phyloP scores from a whole-genome alignment of 2,888 invertebrate species.

The Scaptodrosophila latifasciaeformis region DNA sequence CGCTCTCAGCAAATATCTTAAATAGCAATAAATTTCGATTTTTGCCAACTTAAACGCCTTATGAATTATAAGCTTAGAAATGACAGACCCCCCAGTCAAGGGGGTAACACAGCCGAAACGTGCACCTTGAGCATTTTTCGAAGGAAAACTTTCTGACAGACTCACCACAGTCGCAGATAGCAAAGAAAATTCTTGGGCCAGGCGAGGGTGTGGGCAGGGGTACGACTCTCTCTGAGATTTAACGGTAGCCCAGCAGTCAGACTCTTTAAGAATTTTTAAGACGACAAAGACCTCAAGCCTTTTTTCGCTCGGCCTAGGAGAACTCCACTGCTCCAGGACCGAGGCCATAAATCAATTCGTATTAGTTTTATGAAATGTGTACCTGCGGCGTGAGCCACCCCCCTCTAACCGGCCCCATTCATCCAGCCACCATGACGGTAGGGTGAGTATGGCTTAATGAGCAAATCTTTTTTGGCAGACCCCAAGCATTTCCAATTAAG shows the following conservation, averaged over 20 bases:
- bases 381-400: slow-evolving; percentile 66
- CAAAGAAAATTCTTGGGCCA: slow-evolving; percentile 21
- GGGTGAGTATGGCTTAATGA: slow-evolving; percentile 58
- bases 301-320: slow-evolving; percentile 36
- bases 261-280: too few species aligned
- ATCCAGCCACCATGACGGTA: slow-evolving; percentile 3
- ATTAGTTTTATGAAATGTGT: slow-evolving; percentile 74
- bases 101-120: slow-evolving; percentile 25
- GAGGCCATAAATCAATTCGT: slow-evolving; percentile 74
- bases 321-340: slow-evolving; percentile 17
- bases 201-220: neutral
- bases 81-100: slow-evolving; percentile 15
- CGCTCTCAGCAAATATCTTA: slow-evolving; percentile 61
- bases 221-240: slow-evolving; percentile 31
- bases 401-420: neutral
- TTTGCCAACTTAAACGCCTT: slow-evolving; percentile 73
- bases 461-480: slow-evolving; percentile 55
- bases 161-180: slow-evolving; percentile 51
- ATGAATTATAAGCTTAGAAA: slow-evolving; percentile 73
- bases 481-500: slow-evolving; percentile 43
- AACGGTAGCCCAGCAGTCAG: slow-evolving; percentile 11
- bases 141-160: slow-evolving; percentile 55
- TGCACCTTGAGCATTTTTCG: slow-evolving; percentile 63
- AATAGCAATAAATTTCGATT: slow-evolving; percentile 75
- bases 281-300: slow-evolving; percentile 51